These are phyloP conservation scores for Drosophila kambysellisi DNA, from an alignment of 2,888 invertebrate species.

Conservation along the genomic window DNA sequence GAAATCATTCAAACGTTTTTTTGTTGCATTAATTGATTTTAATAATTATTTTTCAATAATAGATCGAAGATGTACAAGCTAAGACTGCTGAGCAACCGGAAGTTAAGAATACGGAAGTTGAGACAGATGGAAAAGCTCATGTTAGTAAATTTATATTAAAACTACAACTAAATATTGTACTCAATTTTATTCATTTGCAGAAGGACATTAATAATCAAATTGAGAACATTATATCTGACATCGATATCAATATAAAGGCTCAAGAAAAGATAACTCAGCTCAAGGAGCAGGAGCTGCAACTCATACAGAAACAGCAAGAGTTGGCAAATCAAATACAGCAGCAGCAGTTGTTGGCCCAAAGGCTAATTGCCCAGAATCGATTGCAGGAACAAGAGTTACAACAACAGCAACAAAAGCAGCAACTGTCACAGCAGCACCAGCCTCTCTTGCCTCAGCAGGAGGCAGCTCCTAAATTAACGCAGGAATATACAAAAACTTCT, in stretches of 20 bases:
- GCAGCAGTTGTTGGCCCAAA: constrained; percentile 70
- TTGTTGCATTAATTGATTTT: not conserved
- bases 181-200: constrained; percentile 28
- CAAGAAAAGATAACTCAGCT: constrained; percentile 82
- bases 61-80: constrained; percentile 26
- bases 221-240: constrained; percentile 88
- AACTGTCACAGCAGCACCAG: constrained; percentile 19
- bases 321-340: constrained; percentile 71
- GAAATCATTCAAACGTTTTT: not conserved
- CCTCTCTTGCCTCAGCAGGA: not conserved
- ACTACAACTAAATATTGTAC: not conserved
- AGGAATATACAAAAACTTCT: not conserved
- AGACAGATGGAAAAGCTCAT: constrained; percentile 1
- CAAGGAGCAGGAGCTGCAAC: constrained; percentile 70
- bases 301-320: constrained; percentile 74
- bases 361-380: constrained; percentile 65
- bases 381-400: constrained; percentile 60
- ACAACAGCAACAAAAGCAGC: constrained; percentile 30
- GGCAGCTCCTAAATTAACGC: not conserved
- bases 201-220: constrained; percentile 84
- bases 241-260: constrained; percentile 87
- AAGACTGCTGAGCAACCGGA: not conserved
- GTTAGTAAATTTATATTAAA: constrained; percentile 25
- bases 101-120: not conserved
- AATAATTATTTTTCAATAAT: not conserved